These are phyloP conservation scores for Norana najaformis DNA, from an alignment of 2,888 invertebrate genomes.

Conservation along the genomic window DNA sequence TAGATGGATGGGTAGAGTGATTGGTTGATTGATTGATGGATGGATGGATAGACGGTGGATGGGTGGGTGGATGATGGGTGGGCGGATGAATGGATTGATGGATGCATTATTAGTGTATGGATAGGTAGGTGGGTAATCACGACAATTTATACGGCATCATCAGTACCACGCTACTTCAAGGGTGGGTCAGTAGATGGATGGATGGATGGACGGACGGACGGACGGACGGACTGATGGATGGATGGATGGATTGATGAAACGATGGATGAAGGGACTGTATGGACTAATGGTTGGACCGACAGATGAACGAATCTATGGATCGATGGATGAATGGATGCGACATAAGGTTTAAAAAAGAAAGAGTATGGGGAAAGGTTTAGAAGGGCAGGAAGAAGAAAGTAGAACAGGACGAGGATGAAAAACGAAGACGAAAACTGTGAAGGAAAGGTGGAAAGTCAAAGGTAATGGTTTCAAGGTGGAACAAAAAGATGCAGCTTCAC, in stretches of 20 bases:
- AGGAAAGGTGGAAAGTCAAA: background rate
- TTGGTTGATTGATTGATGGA: background rate
- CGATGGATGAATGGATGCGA: background rate
- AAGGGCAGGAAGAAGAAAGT: background rate
- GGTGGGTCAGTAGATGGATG: background rate
- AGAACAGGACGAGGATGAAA: background rate
- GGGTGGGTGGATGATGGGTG: background rate
- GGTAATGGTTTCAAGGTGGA: background rate
- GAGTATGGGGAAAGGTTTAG: too few species aligned
- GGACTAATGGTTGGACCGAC: too few species aligned
- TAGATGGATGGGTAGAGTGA: background rate
- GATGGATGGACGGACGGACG: too few species aligned
- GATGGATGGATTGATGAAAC: too few species aligned
- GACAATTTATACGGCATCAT: too few species aligned
- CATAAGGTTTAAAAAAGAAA: background rate
- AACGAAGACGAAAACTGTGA: background rate
- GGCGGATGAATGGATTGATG: too few species aligned
- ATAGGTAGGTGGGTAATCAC: too few species aligned
- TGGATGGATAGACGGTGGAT: background rate
- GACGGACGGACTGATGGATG: too few species aligned
- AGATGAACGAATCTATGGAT: too few species aligned
- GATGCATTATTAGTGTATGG: too few species aligned
- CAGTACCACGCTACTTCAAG: too few species aligned
- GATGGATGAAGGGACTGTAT: too few species aligned
- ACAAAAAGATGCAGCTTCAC: background rate